Conservation (phyloP, 2,797 vertebrate species). For the Melanotaenia maccullochi region DNA sequence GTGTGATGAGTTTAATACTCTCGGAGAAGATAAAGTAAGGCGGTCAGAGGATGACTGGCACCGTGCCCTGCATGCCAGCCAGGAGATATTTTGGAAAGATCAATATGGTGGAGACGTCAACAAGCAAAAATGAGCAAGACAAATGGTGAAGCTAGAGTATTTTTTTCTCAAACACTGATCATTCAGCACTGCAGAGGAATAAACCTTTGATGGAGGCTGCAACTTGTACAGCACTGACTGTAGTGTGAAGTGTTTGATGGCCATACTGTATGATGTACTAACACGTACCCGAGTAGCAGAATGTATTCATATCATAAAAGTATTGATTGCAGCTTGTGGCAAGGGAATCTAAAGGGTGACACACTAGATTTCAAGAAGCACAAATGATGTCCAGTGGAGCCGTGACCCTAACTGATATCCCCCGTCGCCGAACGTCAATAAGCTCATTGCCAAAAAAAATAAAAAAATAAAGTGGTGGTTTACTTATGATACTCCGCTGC, state of each 20-base stretch:
- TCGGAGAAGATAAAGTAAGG: constrained; percentile 51
- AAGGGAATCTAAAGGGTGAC: constrained; percentile 36
- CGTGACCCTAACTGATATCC: constrained; percentile 65
- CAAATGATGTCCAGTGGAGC: constrained; percentile 58
- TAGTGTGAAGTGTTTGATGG: constrained; percentile 20
- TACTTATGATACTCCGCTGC: constrained; percentile 65
- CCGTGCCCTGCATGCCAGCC: constrained; percentile 30
- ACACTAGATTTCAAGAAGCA: constrained; percentile 53
- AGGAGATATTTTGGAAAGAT: constrained; percentile 64
- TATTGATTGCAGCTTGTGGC: constrained; percentile 46
- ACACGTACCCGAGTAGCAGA: constrained; percentile 25
- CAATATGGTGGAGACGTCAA: constrained; percentile 67
- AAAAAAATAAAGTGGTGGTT: constrained; percentile 65
- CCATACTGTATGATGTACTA: constrained; percentile 11
- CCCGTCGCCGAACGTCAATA: constrained; percentile 63
- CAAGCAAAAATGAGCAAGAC: constrained; percentile 60
- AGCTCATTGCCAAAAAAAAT: constrained; percentile 55
- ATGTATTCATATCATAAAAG: constrained; percentile 45
- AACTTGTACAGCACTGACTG: constrained; percentile 12
- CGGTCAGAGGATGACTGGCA: constrained; percentile 57
- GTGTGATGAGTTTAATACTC: constrained; percentile 49
- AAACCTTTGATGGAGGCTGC: constrained; percentile 26
- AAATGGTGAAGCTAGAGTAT: constrained; percentile 48
- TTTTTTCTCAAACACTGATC: constrained; percentile 39
- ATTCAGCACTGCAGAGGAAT: constrained; percentile 36